Conservation (phyloP, 2,113 vertebrate species). For the Maccullochella peelii region DNA sequence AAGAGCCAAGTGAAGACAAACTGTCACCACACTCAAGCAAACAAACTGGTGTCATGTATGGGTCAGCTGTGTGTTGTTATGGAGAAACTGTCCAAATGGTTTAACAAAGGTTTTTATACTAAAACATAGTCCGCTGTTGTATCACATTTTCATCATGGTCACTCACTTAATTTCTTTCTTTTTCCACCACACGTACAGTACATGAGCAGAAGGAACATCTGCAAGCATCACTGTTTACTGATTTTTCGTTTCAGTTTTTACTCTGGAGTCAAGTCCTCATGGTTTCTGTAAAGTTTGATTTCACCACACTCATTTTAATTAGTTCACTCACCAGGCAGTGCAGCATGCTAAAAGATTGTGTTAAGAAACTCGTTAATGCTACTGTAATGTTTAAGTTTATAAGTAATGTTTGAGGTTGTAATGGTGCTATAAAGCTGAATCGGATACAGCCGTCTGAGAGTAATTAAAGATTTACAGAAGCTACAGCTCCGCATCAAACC, state of each 20-base stretch:
- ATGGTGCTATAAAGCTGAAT: neutral
- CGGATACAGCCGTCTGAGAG: constrained; percentile 1
- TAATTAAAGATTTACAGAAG: neutral
- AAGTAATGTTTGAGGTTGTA: constrained; percentile 15
- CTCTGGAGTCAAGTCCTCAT: constrained; percentile 3
- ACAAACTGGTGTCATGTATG: neutral
- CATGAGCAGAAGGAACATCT: neutral
- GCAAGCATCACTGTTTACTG: neutral
- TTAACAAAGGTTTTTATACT: neutral
- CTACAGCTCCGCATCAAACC: neutral
- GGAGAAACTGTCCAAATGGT: neutral
- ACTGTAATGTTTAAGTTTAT: neutral
- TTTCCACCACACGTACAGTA: neutral
- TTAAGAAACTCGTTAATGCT: neutral
- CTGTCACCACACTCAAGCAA: neutral
- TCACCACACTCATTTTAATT: neutral
- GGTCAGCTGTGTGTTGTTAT: constrained; percentile 1
- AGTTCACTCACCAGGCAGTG: neutral
- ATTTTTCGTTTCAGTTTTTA: constrained; percentile 16
- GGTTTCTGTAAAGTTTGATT: neutral
- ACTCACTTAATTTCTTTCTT: neutral
- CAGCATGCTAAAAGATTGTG: constrained; percentile 6
- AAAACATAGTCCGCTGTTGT: neutral
- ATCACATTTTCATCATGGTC: neutral
- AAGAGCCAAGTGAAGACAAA: neutral